Evolutionary conservation across 2,113 vertebrate genomes (phyloP).

Genomic region (Plestiodon gilberti): DNA sequence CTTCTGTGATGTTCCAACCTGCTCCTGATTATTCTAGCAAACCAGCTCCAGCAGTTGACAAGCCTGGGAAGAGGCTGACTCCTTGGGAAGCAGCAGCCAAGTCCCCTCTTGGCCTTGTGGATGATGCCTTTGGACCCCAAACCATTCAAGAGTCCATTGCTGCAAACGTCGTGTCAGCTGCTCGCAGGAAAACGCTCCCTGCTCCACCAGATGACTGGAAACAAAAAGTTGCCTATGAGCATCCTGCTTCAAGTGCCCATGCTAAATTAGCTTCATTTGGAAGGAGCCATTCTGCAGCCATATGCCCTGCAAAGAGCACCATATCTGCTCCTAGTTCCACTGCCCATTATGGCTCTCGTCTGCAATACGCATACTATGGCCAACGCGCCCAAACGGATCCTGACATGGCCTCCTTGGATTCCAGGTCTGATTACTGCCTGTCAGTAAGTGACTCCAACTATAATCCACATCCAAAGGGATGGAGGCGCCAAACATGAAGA

Average conservation of each 20-base stretch:
- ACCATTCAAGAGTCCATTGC: constrained; percentile 85
- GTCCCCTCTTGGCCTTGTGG: constrained; percentile 89
- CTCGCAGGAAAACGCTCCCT: constrained; percentile 85
- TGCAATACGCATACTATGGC: constrained; percentile 74
- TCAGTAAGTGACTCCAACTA: constrained; percentile 74
- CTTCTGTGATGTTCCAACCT: constrained; percentile 65
- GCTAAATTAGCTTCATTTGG: constrained; percentile 1
- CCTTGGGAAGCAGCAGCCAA: constrained; percentile 93
- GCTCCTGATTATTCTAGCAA: constrained; percentile 65
- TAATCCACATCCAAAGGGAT: constrained; percentile 81
- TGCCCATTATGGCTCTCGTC: constrained; percentile 72
- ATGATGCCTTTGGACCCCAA: constrained; percentile 87
- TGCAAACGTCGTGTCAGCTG: constrained; percentile 85
- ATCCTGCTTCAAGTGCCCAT: constrained; percentile 56
- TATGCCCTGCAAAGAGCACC: constrained; percentile 66
- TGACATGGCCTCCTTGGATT: constrained; percentile 67
- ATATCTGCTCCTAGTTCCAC: constrained; percentile 55
- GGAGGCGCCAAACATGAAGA: constrained; percentile 80
- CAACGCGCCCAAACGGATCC: constrained; percentile 78
- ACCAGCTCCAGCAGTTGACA: constrained; percentile 64
- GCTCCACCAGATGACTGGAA: constrained; percentile 84
- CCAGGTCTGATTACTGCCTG: constrained; percentile 76
- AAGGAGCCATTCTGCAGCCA: constrained; percentile 56
- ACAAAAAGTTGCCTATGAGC: constrained; percentile 74
- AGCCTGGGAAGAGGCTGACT: constrained; percentile 77